These are phyloP conservation scores for Chydorus sphaericus DNA, from an alignment of 2,888 invertebrate species.

Conservation along the genomic window DNA sequence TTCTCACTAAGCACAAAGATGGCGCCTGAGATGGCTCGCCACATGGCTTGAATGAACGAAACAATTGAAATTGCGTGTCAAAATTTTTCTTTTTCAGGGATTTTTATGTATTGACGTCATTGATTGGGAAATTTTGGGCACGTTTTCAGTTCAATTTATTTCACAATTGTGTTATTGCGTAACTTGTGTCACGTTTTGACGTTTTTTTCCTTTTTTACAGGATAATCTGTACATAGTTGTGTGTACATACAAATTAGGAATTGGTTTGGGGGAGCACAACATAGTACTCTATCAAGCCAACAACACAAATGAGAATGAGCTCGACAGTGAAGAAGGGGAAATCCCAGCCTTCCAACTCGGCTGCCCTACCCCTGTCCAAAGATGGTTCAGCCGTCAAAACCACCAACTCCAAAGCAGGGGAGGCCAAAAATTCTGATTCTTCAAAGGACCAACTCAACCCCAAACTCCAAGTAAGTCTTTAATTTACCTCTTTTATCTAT, in stretches of 20 bases:
- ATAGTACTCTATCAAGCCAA: neutral
- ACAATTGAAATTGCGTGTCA: no score
- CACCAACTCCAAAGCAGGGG: slow-evolving; percentile 37
- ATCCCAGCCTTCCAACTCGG: neutral
- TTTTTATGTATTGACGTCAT: no score
- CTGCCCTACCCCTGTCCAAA: neutral
- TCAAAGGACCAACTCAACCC: slow-evolving; percentile 40
- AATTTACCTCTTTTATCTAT: neutral
- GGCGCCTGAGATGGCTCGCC: no score
- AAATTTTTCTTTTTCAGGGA: no score
- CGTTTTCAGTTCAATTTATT: no score
- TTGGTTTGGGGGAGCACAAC: slow-evolving; percentile 7
- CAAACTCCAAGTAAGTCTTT: slow-evolving; percentile 35
- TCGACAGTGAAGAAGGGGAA: slow-evolving; percentile 11
- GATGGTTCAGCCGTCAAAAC: slow-evolving; percentile 22
- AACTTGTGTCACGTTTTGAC: no score
- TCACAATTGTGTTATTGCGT: no score
- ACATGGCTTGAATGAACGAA: no score
- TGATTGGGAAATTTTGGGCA: no score
- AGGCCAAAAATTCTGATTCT: slow-evolving; percentile 31
- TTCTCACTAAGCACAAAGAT: no score
- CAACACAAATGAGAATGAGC: slow-evolving; percentile 9
- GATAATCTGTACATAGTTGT: slow-evolving; percentile 12
- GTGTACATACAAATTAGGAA: slow-evolving; percentile 13
- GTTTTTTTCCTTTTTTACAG: neutral